phyloP scores from a whole-genome alignment of 2,888 invertebrate genomes.

The Mycalesis mineus region DNA sequence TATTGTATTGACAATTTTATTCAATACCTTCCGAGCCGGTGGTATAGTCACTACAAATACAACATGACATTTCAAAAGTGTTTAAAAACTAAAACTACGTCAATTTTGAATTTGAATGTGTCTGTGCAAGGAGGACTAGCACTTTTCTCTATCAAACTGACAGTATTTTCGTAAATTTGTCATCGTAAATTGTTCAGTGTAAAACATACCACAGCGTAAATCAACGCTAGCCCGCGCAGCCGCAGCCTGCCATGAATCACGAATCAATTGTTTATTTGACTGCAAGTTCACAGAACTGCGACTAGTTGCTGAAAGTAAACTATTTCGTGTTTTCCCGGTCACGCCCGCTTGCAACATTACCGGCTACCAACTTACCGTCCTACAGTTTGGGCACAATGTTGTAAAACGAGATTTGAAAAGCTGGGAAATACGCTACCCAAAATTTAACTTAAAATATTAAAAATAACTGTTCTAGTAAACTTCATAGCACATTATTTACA shows the following conservation, averaged over 20 bases:
- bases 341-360: conserved; percentile 33
- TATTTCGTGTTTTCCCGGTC: conserved; percentile 45
- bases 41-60: too few species aligned
- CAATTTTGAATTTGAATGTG: too few species aligned
- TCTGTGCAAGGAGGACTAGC: too few species aligned
- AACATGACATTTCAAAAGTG: too few species aligned
- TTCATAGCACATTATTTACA: too few species aligned
- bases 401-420: not conserved
- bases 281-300: conserved; percentile 47
- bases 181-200: conserved; percentile 17
- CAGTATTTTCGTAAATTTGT: conserved; percentile 15
- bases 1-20: too few species aligned
- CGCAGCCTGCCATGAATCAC: conserved; percentile 36
- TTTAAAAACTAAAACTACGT: too few species aligned
- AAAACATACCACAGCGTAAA: conserved; percentile 30
- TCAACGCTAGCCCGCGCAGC: conserved; percentile 14
- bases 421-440: not conserved
- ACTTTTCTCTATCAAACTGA: not conserved
- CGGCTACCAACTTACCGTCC: not conserved
- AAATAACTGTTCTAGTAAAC: too few species aligned
- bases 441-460: too few species aligned
- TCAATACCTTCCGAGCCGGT: too few species aligned
- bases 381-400: conserved; percentile 18
- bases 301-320: conserved; percentile 55
- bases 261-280: conserved; percentile 48